phyloP scores from a whole-genome alignment of 2,113 vertebrate genomes.

The Trichechus manatus region DNA sequence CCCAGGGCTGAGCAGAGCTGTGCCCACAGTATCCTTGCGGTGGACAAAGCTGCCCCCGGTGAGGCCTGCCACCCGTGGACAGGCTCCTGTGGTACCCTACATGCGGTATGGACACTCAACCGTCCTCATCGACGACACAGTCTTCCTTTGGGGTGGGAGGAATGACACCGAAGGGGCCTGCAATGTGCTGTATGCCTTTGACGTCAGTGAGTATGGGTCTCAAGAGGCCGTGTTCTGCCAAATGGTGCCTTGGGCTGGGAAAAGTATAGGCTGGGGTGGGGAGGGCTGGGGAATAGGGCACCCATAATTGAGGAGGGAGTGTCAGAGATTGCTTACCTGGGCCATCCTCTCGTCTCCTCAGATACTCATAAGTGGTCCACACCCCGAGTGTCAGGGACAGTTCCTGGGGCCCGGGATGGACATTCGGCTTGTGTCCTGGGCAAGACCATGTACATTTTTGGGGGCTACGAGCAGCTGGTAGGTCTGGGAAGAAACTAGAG shows the following conservation, averaged over 20 bases:
- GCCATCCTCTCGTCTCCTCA: conserved; percentile 77
- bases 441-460: conserved; percentile 98
- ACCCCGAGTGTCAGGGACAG: conserved; percentile 93
- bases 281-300: not conserved
- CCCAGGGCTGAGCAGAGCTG: conserved; percentile 67
- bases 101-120: conserved; percentile 99
- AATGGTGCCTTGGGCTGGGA: not conserved
- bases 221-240: not conserved
- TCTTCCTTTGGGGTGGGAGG: conserved; percentile 98
- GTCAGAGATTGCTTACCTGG: conserved; percentile 35
- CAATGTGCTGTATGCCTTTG: conserved; percentile 98
- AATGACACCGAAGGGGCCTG: conserved; percentile 99
- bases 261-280: not conserved
- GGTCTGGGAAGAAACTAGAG: conserved; percentile 75
- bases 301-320: not conserved
- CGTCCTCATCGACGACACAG: conserved; percentile 95
- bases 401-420: conserved; percentile 97
- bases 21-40: conserved; percentile 94
- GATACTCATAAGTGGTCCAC: conserved; percentile 96
- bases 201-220: conserved; percentile 94
- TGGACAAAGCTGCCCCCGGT: conserved; percentile 98
- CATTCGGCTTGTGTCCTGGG: conserved; percentile 96
- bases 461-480: conserved; percentile 99
- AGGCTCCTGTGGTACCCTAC: conserved; percentile 95
- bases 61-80: conserved; percentile 90